Base-by-base conservation (phyloP, 2,888 invertebrate genomes). In the Andrena trimmerana region DNA sequence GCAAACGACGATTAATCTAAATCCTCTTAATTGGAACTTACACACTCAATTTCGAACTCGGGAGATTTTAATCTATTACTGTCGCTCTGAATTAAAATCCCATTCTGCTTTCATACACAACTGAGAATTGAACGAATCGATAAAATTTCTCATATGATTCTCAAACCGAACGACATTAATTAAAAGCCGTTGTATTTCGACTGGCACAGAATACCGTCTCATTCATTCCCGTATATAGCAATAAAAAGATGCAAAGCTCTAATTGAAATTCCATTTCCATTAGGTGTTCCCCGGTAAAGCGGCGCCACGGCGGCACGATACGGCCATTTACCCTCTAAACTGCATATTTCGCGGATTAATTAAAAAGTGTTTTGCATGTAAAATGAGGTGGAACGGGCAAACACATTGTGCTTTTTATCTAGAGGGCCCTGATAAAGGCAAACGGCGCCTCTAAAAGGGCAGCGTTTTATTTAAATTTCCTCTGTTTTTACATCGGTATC, bases 241-340 rank as follows among this genome's bases (percentile, higher is more conserved):
- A 77, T 80, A 77, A 86, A 77, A 83, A 81, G 73, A 87, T 59
- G 16, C 27, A 74, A 77, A 81, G 83, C 74, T 77, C 67, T 82
- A 89, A 89, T 87, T 86, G 81, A 74, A 85, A 86, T 88, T 89
- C 81, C 86, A 86, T 86, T 89, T 76, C 72, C 73, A 81, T 86
- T 84, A 78, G 72, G 60, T 70, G 66, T 31, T 57, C n/a, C 57
- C 42, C 57, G 57, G 79, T 72, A 75, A 75, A 83, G 54, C 48
- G 79, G 52, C 42, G 48, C 33, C 2, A 13, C 48, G 33, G 13
- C 10, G 33, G 20, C 36, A 27, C 31, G 60, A 33, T 33, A 50
- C 77, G 65, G 33, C 63, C 20, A 2, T 48, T 20, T 69, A 8
- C 68, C 52, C 59, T 74, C 59, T 76, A 70, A 74, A 66, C 79